phyloP scores from a whole-genome alignment of 2,797 vertebrate genomes.

The Pterois miles region DNA sequence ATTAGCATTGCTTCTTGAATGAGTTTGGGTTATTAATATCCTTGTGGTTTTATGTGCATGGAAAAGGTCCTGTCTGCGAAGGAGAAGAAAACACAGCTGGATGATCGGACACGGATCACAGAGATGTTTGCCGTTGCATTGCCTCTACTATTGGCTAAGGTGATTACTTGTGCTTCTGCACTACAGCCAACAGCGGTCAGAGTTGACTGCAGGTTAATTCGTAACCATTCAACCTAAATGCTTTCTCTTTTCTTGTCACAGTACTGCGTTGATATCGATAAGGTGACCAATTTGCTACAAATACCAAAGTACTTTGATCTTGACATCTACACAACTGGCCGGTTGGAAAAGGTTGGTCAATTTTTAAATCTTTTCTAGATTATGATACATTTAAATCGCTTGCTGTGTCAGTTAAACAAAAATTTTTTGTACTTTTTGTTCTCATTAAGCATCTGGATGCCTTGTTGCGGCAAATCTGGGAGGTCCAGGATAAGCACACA shows the following conservation, averaged over 20 bases:
- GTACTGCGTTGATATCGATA: constrained; percentile 96
- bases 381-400: constrained; percentile 29
- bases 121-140: constrained; percentile 95
- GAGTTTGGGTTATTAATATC: neutral
- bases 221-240: neutral
- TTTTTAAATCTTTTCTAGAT: constrained; percentile 28
- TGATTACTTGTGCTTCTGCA: constrained; percentile 52
- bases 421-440: neutral
- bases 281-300: constrained; percentile 94
- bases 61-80: constrained; percentile 94
- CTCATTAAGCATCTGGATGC: constrained; percentile 92
- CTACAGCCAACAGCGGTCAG: neutral
- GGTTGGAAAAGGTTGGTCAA: constrained; percentile 92
- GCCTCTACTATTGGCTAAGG: constrained; percentile 95
- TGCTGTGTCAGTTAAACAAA: neutral
- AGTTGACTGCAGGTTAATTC: neutral
- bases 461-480: constrained; percentile 94
- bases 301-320: constrained; percentile 96
- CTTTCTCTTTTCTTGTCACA: constrained; percentile 51
- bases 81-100: constrained; percentile 96
- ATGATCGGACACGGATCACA: constrained; percentile 95
- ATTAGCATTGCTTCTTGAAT: neutral
- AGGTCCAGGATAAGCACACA: constrained; percentile 97
- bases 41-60: constrained; percentile 20
- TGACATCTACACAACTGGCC: constrained; percentile 96